Base-by-base conservation (phyloP, 2,888 invertebrate genomes). In the Drosophila formosana region DNA sequence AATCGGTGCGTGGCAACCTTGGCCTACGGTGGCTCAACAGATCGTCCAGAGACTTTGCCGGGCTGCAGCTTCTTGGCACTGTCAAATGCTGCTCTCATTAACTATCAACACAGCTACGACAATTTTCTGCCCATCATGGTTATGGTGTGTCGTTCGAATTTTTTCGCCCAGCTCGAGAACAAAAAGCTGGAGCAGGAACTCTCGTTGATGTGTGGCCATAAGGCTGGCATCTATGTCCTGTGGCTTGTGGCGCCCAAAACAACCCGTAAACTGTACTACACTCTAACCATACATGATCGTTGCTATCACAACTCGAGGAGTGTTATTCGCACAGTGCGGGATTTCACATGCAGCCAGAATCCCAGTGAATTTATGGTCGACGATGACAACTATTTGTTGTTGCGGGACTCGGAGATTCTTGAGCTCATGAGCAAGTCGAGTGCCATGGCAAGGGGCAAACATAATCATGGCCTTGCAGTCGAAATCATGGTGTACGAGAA, bases 241-340 rank as follows among this genome's bases (percentile, higher is more conserved):
- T 81, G 85, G 85, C 43, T 85, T 8, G 76, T 52, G 5, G 60
- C 73, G 0, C 71, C 81, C 0, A 32, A 26, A 3, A 67, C 73
- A 3, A 46, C 71, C 0, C 60, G 64, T 18, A 64, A 62, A 1
- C 3, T 85, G 4, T 60, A 63, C 30, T 81, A 79, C 30, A 78
- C 85, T 0, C 13, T 81, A 0, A 85, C 85, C 4, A 39, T 62
- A 7, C 76, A 56, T 7, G 73, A 84, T 69, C 67, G 66, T 0
- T 50, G 41, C 5, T 69, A 69, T 18, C n/a, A 50, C 1, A 56
- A 61, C 4, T 82, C 81, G 6, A 68, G 68, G 0, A 73, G 73
- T 4, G 65, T 76, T 3, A 11, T 82, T 2, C 73, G 85, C 0
- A 30, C 34, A 0, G 43, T 76, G 7, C 66, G 82, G 4, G 55